phyloP scores from a whole-genome alignment of 2,113 vertebrate genomes.

The Willisornis vidua region DNA sequence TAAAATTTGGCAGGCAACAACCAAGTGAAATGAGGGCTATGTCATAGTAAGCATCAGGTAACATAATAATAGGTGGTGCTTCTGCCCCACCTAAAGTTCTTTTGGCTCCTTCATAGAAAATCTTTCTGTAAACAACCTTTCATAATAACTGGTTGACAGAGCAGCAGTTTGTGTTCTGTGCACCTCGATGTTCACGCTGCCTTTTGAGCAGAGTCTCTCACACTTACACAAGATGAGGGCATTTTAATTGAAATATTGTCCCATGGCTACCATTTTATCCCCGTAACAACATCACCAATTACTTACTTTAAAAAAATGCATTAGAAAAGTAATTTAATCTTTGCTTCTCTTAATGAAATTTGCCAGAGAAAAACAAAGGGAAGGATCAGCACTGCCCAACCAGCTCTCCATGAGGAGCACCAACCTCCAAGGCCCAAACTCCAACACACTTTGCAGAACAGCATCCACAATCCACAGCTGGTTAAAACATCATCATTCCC shows the following conservation, averaged over 20 bases:
- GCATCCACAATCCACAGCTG: not conserved
- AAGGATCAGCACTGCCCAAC: not conserved
- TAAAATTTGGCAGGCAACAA: constrained; percentile 38
- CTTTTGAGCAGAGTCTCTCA: constrained; percentile 15
- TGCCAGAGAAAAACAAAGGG: constrained; percentile 42
- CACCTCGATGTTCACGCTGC: not conserved
- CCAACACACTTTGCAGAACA: not conserved
- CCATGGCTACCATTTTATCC: constrained; percentile 43
- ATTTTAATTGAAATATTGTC: constrained; percentile 44
- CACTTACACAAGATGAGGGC: not conserved
- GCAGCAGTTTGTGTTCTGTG: not conserved
- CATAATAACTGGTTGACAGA: not conserved
- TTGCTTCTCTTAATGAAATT: constrained; percentile 60
- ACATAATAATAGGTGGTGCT: constrained; percentile 52
- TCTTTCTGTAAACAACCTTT: constrained; percentile 38
- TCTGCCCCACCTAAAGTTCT: constrained; percentile 56
- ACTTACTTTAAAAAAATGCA: constrained; percentile 59
- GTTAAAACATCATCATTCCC: not conserved
- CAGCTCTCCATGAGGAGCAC: not conserved
- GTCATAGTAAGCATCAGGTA: constrained; percentile 35
- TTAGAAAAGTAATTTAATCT: constrained; percentile 62
- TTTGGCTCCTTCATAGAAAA: constrained; percentile 57
- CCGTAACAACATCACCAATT: constrained; percentile 50
- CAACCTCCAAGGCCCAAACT: not conserved
- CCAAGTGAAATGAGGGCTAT: not conserved